Conservation (phyloP, 1,140 invertebrate genomes). For the Drosophila sturtevanti region DNA sequence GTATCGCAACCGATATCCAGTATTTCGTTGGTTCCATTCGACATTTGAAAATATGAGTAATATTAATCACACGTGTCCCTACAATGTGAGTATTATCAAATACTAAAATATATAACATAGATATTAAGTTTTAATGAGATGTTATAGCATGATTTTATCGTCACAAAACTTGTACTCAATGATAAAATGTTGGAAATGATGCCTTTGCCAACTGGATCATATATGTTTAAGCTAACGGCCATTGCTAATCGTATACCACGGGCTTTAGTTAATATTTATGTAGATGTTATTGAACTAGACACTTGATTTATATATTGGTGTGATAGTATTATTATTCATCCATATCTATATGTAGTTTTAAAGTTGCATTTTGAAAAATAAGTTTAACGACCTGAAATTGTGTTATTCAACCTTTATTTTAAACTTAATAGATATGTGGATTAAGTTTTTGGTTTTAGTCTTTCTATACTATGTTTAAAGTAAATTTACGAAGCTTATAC, state of each 20-base stretch:
- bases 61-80: constrained; percentile 8
- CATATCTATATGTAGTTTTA: neutral
- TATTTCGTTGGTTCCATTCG: constrained; percentile 3
- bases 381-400: too few species aligned
- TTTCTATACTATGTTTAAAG: too few species aligned
- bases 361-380: neutral
- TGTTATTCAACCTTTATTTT: too few species aligned
- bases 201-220: constrained; percentile 7
- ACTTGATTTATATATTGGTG: neutral
- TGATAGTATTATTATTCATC: neutral
- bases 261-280: neutral
- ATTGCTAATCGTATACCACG: neutral
- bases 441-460: too few species aligned
- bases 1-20: neutral
- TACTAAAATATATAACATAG: neutral
- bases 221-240: neutral
- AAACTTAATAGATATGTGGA: too few species aligned
- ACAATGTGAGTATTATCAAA: neutral
- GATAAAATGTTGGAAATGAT: neutral
- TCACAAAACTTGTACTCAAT: neutral
- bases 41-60: neutral
- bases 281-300: neutral
- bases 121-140: neutral
- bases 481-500: too few species aligned
- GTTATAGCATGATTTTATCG: neutral